phyloP scores from a whole-genome alignment of 2,113 vertebrate genomes.

The Mionectes macconnelli region DNA sequence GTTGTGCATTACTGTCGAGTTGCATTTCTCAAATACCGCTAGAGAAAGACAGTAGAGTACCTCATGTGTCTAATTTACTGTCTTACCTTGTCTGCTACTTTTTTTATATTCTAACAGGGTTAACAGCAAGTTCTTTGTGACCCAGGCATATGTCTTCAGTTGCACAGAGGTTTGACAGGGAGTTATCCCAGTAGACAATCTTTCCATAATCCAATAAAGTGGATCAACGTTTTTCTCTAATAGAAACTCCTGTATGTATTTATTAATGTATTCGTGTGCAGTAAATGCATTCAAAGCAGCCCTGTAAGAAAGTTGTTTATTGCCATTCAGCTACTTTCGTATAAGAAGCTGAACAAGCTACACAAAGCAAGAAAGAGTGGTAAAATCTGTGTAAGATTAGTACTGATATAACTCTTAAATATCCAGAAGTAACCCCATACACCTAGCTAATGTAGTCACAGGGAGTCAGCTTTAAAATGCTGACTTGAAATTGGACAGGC shows the following conservation, averaged over 20 bases:
- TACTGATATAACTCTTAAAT: neutral
- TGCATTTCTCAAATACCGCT: slow-evolving; percentile 12
- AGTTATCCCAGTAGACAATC: neutral
- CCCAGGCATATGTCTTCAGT: neutral
- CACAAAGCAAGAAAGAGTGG: neutral
- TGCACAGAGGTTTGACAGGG: neutral
- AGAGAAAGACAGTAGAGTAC: neutral
- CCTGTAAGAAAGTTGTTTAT: neutral
- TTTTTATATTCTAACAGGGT: neutral
- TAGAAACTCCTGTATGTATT: neutral
- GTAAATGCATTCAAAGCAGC: neutral
- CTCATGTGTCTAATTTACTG: neutral
- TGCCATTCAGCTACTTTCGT: neutral
- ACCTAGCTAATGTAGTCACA: neutral
- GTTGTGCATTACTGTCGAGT: neutral
- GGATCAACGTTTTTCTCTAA: neutral
- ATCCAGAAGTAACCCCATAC: neutral
- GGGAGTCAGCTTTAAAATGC: neutral
- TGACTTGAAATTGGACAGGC: neutral
- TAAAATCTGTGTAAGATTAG: neutral
- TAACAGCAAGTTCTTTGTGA: neutral
- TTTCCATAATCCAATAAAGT: neutral
- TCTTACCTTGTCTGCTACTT: neutral
- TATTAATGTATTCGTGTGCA: neutral
- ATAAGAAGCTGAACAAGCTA: neutral